Evolutionary conservation across 23 tunicate species (phyloP), one percentile per base, ranked within the genome.

Genomic region (Clavelina lepadiformis): DNA sequence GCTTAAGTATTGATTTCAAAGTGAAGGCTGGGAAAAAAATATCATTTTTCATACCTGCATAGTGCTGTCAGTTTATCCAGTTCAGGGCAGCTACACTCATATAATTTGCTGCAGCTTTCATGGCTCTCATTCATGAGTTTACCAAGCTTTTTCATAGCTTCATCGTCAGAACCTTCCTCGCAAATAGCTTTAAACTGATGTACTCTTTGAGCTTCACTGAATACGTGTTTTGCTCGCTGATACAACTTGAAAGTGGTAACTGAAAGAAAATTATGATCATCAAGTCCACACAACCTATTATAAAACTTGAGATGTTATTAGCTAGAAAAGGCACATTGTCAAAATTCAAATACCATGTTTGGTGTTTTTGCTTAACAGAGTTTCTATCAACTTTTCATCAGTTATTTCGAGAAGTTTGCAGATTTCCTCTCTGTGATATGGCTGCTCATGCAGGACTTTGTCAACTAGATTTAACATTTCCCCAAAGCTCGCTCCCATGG

Each of bases 191-290:
- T 75, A 57, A 89, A 89, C 54, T 74, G 54, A 37, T 51, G 32
- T 1, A 93, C 98, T 1, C 94, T 82, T 1, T 67, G 58, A 25
- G 98, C 98, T 65, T 93, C 98, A 32, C 79, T 62, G 69, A 78
- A 93, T 19, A 93, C 98, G 73, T 93, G 98, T 24, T 68, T 76
- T 0, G 94, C 82, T 36, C 98, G 78, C 23, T 93, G 80, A 34
- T 76, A 47, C 37, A 93, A 35, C 37, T 93, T 84, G 82, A 93
- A 93, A 15, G 74, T 24, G 3, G 71, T 27, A 18, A 65, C 95
- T 86, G 68, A 2, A 71, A 20, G 37, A 63, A 25, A 53, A 53
- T 7, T 26, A 53, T 6, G 59, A 11, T n/a, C 20, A 53, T 53
- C 59, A 53, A 7, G 15, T 11, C 22, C 7, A 53, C 11, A 15